Percentiles rank a stretch among this genome's conserved stretches.
These are phyloP conservation scores for Trichechus manatus DNA, from an alignment of 2,113 vertebrate species.

Conservation along the genomic window DNA sequence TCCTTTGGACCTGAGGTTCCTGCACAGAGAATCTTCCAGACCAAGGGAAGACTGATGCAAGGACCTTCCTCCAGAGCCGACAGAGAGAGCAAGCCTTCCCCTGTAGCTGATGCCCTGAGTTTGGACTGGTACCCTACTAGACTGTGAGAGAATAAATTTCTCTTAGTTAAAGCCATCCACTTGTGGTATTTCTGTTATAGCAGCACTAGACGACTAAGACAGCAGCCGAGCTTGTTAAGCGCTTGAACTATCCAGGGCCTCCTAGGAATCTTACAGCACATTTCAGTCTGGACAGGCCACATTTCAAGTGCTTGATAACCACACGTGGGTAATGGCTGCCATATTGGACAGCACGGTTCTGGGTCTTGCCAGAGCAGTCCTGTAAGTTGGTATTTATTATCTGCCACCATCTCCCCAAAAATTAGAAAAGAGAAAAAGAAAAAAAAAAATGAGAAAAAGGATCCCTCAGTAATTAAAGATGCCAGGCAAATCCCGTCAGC, in stretches of 20 bases:
- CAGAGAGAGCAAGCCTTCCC: too few species aligned
- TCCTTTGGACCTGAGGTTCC: too few species aligned
- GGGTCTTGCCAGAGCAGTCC: conserved; percentile 80
- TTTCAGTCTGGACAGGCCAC: fast-evolving
- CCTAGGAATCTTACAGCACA: neutral
- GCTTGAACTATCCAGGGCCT: neutral
- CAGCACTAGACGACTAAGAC: too few species aligned
- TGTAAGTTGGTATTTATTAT: conserved; percentile 80
- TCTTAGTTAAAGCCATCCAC: too few species aligned
- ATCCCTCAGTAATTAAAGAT: conserved; percentile 68
- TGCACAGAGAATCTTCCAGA: too few species aligned
- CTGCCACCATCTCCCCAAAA: neutral
- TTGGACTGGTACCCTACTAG: too few species aligned
- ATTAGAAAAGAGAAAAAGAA: neutral
- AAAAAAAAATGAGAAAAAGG: conserved; percentile 72
- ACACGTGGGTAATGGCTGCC: neutral
- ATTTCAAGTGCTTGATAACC: fast-evolving
- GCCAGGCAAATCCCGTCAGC: conserved; percentile 77
- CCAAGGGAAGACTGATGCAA: too few species aligned
- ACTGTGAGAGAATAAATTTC: too few species aligned
- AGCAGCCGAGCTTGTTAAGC: neutral
- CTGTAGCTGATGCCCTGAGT: too few species aligned
- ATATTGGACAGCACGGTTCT: neutral
- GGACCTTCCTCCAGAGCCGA: too few species aligned
- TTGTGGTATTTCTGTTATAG: too few species aligned